phyloP scores from a whole-genome alignment of 2,888 invertebrate genomes.

The Ectropis crepuscularia region DNA sequence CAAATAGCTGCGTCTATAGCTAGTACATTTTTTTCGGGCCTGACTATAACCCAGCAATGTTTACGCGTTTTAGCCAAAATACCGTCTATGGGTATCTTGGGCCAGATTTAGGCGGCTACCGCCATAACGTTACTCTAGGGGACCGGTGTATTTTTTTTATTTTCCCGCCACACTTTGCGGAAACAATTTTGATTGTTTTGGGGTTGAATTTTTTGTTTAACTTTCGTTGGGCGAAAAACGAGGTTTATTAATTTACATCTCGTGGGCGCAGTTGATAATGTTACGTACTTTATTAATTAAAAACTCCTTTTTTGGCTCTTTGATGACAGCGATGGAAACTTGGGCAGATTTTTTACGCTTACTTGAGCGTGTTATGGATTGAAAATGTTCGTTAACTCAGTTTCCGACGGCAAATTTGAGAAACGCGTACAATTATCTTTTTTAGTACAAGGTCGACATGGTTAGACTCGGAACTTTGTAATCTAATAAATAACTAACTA shows the following conservation, averaged over 20 bases:
- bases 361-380: slow-evolving; percentile 20
- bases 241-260: slow-evolving; percentile 44
- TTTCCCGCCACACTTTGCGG: slow-evolving; percentile 39
- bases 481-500: too few species aligned
- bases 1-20: slow-evolving; percentile 6
- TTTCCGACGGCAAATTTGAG: slow-evolving; percentile 1
- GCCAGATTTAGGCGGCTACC: slow-evolving; percentile 56
- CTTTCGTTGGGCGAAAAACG: slow-evolving; percentile 37
- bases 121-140: slow-evolving; percentile 56
- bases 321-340: slow-evolving; percentile 34
- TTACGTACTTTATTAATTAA: slow-evolving; percentile 44
- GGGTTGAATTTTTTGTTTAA: slow-evolving; percentile 42
- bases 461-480: too few species aligned
- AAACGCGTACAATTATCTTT: slow-evolving; percentile 1
- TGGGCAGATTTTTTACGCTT: slow-evolving; percentile 33
- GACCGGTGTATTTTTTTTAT: slow-evolving; percentile 38
- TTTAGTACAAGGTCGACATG: too few species aligned
- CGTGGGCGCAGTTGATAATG: slow-evolving; percentile 42
- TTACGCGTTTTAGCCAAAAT: slow-evolving; percentile 66
- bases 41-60: slow-evolving; percentile 54
- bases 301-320: slow-evolving; percentile 40
- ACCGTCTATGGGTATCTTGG: slow-evolving; percentile 63
- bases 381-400: slow-evolving; percentile 13
- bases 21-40: slow-evolving; percentile 38
- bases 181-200: slow-evolving; percentile 46